phyloP scores from a whole-genome alignment of 2,797 vertebrate species.

The Xenopus petersii region DNA sequence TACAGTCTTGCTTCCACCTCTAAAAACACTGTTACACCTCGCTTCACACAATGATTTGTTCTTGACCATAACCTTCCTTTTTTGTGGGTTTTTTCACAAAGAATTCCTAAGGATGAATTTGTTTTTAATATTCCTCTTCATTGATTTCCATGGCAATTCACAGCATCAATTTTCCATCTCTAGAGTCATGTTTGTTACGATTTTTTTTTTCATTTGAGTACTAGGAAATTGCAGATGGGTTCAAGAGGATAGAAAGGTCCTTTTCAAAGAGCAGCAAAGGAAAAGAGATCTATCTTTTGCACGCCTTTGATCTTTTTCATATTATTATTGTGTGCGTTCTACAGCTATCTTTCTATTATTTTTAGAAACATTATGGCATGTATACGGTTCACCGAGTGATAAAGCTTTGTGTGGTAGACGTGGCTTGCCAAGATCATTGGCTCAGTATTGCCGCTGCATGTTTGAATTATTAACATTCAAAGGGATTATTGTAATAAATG shows the following conservation, averaged over 20 bases:
- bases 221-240: slow-evolving; percentile 10
- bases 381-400: neutral
- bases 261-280: slow-evolving; percentile 20
- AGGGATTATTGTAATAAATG: too few species aligned
- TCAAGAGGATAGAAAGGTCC: slow-evolving; percentile 24
- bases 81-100: slow-evolving; percentile 1
- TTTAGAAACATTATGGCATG: slow-evolving; percentile 15
- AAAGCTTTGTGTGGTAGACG: neutral
- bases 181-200: slow-evolving; percentile 5
- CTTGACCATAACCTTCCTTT: slow-evolving; percentile 23
- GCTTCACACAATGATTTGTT: slow-evolving; percentile 9
- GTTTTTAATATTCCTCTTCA: slow-evolving; percentile 25
- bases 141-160: slow-evolving; percentile 22
- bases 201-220: neutral
- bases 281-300: slow-evolving; percentile 4
- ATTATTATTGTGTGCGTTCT: neutral
- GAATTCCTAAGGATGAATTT: slow-evolving; percentile 9
- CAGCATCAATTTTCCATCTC: slow-evolving; percentile 16
- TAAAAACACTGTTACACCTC: slow-evolving; percentile 9
- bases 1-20: slow-evolving; percentile 9
- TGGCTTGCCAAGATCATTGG: too few species aligned
- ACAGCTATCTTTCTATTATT: slow-evolving; percentile 4
- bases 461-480: too few species aligned
- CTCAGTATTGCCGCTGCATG: too few species aligned
- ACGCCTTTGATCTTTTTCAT: slow-evolving; percentile 4